Evolutionary conservation across 1,140 invertebrate genomes (phyloP).

Genomic region (Brevipalpus yothersi): DNA sequence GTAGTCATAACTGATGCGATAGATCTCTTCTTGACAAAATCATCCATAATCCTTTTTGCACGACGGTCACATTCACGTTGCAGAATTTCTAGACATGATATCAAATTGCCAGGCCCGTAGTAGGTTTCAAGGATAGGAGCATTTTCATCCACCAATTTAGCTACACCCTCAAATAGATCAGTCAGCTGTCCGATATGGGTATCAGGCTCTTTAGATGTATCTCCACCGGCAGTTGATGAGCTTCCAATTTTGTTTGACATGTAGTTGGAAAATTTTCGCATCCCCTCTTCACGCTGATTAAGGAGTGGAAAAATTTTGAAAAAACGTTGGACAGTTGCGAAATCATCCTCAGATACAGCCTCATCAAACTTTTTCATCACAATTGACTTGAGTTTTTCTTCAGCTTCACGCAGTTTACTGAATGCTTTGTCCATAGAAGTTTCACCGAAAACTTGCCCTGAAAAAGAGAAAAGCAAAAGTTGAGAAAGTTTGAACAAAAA

Average conservation of each 20-base stretch:
- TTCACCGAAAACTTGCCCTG: neutral
- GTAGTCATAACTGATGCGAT: neutral
- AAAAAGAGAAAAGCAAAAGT: neutral
- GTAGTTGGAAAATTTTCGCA: slow-evolving; percentile 74
- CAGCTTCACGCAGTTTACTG: slow-evolving; percentile 59
- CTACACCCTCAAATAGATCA: slow-evolving; percentile 63
- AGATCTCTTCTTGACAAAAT: slow-evolving; percentile 47
- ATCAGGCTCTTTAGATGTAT: neutral
- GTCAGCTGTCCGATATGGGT: slow-evolving; percentile 52
- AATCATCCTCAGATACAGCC: slow-evolving; percentile 62
- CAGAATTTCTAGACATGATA: slow-evolving; percentile 39
- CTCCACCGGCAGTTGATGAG: neutral
- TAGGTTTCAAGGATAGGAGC: slow-evolving; percentile 80
- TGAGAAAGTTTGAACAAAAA: slow-evolving; percentile 9
- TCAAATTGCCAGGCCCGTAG: slow-evolving; percentile 53
- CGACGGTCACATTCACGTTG: slow-evolving; percentile 46
- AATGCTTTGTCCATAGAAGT: slow-evolving; percentile 40
- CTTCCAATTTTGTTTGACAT: slow-evolving; percentile 20
- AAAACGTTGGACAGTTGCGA: slow-evolving; percentile 73
- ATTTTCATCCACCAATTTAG: slow-evolving; percentile 62
- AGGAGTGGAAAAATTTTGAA: slow-evolving; percentile 95
- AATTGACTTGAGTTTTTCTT: slow-evolving; percentile 41
- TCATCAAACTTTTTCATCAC: slow-evolving; percentile 67
- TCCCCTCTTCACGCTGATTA: slow-evolving; percentile 67
- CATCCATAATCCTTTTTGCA: slow-evolving; percentile 30